These are phyloP conservation scores for Leptopterna dolabrata DNA, from an alignment of 2,888 invertebrate genomes.

Conservation along the genomic window DNA sequence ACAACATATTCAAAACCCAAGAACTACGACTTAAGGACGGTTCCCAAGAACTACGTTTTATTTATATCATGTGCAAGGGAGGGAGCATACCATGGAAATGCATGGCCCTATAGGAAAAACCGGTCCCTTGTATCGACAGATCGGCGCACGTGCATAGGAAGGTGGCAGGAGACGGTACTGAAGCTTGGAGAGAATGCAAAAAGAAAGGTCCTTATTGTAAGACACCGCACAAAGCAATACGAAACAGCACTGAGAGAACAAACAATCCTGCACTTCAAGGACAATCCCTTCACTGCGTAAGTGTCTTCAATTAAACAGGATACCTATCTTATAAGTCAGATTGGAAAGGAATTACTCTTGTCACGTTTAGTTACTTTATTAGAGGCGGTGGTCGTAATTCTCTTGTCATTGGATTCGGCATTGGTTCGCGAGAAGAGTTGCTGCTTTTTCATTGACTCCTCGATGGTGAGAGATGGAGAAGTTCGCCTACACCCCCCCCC, in stretches of 20 bases:
- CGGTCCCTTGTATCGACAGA: slow-evolving; percentile 13
- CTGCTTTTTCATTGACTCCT: not conserved
- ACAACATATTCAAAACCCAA: too few species aligned
- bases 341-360: not conserved
- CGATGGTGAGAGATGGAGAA: not conserved
- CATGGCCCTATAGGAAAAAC: slow-evolving; percentile 15
- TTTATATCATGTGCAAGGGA: not conserved
- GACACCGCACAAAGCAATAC: slow-evolving; percentile 2
- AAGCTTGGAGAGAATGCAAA: not conserved
- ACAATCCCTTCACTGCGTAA: not conserved
- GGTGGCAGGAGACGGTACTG: not conserved
- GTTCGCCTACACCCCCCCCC: not conserved
- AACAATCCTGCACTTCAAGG: not conserved
- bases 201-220: slow-evolving; percentile 11
- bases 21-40: too few species aligned
- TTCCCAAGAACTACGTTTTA: not conserved
- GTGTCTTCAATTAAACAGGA: not conserved
- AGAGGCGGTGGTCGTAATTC: not conserved
- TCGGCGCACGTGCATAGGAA: slow-evolving; percentile 13
- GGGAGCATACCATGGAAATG: slow-evolving; percentile 3
- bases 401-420: not conserved
- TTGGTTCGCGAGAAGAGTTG: not conserved
- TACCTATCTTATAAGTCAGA: not conserved
- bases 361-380: not conserved
- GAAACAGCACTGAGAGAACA: not conserved